Percentiles rank a stretch among this genome's conserved stretches.
Conservation (phyloP, 2,797 vertebrate genomes). For the Micropoecilia bifurca region DNA sequence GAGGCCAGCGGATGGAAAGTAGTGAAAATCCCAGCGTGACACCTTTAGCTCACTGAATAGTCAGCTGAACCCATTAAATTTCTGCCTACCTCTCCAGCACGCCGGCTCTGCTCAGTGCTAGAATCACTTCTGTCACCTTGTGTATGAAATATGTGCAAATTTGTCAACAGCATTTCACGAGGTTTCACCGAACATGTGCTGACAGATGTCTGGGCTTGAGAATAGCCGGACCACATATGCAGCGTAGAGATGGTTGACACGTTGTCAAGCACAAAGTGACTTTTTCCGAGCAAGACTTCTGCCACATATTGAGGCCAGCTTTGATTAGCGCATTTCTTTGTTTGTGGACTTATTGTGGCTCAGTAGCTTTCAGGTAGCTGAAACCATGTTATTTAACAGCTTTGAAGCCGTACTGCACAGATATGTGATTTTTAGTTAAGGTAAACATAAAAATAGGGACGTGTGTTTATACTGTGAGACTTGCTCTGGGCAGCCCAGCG, state of each 20-base stretch:
- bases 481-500: conserved; percentile 65
- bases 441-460: conserved; percentile 5
- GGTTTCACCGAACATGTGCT: conserved; percentile 29
- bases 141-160: conserved; percentile 42
- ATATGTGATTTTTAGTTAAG: conserved; percentile 49
- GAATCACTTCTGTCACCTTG: conserved; percentile 54
- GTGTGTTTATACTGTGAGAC: conserved; percentile 52
- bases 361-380: conserved; percentile 38
- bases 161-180: conserved; percentile 48
- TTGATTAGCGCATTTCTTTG: conserved; percentile 13
- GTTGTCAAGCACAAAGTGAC: conserved; percentile 34
- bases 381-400: conserved; percentile 23
- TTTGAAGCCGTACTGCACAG: conserved; percentile 32
- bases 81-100: conserved; percentile 41
- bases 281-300: conserved; percentile 48
- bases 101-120: conserved; percentile 40
- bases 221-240: conserved; percentile 45
- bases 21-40: conserved; percentile 36
- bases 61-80: conserved; percentile 37
- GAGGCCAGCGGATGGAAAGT: conserved; percentile 41
- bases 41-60: conserved; percentile 38
- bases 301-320: conserved; percentile 26
- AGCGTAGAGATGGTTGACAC: conserved; percentile 38
- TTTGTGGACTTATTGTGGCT: conserved; percentile 46
- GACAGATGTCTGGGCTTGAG: conserved; percentile 24